phyloP scores from a whole-genome alignment of 2,113 vertebrate species.

The Choloepus hoffmanni region DNA sequence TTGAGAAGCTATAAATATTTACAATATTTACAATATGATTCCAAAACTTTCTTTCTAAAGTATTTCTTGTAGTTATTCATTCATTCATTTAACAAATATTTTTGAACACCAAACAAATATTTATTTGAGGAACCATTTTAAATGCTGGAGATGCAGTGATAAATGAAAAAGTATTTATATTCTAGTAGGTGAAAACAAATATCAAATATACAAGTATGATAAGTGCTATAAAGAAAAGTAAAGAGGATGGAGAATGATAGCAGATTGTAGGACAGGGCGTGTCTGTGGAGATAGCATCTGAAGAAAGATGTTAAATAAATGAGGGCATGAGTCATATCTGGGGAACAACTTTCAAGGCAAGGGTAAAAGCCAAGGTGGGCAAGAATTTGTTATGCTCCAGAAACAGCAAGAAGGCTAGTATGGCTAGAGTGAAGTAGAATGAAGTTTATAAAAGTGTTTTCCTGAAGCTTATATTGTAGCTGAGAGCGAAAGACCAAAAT shows the following conservation, averaged over 20 bases:
- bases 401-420: neutral
- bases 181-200: neutral
- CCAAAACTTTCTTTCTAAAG: slow-evolving; percentile 36
- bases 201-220: neutral
- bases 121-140: neutral
- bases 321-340: neutral
- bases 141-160: neutral
- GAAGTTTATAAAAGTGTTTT: slow-evolving; percentile 22
- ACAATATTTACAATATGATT: neutral
- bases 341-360: slow-evolving; percentile 8
- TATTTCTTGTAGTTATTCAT: slow-evolving; percentile 35
- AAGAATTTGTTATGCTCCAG: neutral
- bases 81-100: slow-evolving; percentile 3
- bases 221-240: neutral
- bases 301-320: neutral
- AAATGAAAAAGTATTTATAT: neutral
- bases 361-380: neutral
- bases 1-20: slow-evolving; percentile 43
- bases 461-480: neutral
- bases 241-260: neutral
- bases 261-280: neutral
- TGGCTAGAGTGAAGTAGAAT: slow-evolving; percentile 1
- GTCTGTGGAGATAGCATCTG: neutral
- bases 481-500: neutral
- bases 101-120: neutral